Percentiles rank a stretch among this genome's conserved stretches.
These are phyloP conservation scores for Wasmannia auropunctata DNA, from an alignment of 1,140 invertebrate species.

Conservation along the genomic window DNA sequence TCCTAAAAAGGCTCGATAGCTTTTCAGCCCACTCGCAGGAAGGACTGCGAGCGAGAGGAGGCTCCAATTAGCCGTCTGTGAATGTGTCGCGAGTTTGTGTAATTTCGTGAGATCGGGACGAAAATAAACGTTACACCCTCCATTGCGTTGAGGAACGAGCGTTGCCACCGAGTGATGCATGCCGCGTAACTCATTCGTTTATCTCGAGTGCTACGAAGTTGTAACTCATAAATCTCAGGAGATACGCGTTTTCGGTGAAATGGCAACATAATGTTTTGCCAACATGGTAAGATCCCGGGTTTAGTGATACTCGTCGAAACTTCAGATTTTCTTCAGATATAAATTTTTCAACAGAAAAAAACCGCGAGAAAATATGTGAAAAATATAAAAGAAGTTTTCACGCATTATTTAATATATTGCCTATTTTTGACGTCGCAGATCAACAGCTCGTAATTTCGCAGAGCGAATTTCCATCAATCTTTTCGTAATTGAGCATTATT, in stretches of 20 bases:
- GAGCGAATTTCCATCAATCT: background rate
- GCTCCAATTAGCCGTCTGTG: conserved; percentile 40
- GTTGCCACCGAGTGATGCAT: conserved; percentile 9
- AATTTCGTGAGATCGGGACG: conserved; percentile 50
- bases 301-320: background rate
- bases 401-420: background rate
- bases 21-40: background rate
- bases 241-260: background rate
- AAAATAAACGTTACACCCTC: conserved; percentile 60
- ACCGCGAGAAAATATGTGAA: background rate
- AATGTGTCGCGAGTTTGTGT: background rate
- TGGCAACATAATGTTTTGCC: background rate
- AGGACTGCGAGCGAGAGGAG: background rate
- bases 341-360: background rate
- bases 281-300: background rate
- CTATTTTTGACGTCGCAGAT: background rate
- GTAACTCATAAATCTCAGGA: conserved; percentile 44
- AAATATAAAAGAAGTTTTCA: background rate
- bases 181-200: conserved; percentile 45
- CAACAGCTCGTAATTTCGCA: background rate
- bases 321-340: background rate
- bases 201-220: conserved; percentile 30
- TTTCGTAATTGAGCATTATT: background rate
- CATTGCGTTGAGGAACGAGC: background rate
- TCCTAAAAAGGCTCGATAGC: background rate